Percentiles rank a stretch among this genome's conserved stretches.
phyloP scores from a whole-genome alignment of 2,888 invertebrate genomes.

The Eugnorisma glareosa region DNA sequence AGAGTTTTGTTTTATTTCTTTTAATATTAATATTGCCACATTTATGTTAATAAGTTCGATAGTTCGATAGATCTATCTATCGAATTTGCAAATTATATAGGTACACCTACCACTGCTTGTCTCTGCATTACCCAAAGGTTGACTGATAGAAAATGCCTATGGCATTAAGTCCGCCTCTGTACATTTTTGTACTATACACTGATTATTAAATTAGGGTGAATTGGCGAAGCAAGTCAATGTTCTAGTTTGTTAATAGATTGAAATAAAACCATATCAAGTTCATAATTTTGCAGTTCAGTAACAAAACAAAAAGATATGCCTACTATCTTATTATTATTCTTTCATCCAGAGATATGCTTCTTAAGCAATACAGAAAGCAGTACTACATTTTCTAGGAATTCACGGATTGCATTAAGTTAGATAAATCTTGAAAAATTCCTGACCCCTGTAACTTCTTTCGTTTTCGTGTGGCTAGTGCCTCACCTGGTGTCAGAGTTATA shows the following conservation, averaged over 20 bases:
- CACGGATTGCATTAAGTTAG: not conserved
- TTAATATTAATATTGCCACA: not conserved
- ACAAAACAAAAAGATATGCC: not conserved
- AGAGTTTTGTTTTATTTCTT: not conserved
- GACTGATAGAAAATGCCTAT: too few species aligned
- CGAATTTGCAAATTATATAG: too few species aligned
- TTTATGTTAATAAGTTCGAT: constrained; percentile 10
- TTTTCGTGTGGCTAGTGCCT: too few species aligned
- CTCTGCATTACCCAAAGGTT: too few species aligned
- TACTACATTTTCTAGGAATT: not conserved
- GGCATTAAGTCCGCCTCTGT: too few species aligned
- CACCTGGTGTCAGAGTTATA: too few species aligned
- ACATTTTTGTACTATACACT: too few species aligned
- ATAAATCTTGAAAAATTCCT: not conserved
- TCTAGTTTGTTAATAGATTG: constrained; percentile 45
- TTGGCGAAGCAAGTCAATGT: not conserved
- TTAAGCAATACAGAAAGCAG: not conserved
- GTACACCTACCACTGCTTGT: too few species aligned
- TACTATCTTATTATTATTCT: not conserved
- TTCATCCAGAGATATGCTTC: not conserved
- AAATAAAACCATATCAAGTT: constrained; percentile 38
- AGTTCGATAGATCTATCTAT: too few species aligned
- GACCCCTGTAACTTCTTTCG: too few species aligned
- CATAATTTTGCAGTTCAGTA: constrained; percentile 16
- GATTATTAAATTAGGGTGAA: constrained; percentile 22